Percentiles rank a stretch among this genome's conserved stretches.
Evolutionary conservation across 2,113 vertebrate genomes (phyloP).

Genomic region (Plecturocebus donacophilus): DNA sequence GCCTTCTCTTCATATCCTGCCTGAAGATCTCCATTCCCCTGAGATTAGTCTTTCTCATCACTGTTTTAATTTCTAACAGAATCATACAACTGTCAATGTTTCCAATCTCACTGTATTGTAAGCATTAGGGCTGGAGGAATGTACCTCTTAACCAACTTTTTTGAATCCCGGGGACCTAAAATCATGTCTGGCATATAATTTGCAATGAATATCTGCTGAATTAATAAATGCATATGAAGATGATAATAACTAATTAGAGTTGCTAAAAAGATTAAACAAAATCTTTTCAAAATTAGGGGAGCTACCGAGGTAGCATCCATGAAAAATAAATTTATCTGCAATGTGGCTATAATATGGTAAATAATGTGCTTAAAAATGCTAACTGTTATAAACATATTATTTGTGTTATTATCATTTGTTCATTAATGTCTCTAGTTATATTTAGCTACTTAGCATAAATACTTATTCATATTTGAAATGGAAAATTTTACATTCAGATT

Average conservation of each 20-base stretch:
- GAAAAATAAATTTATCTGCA: neutral
- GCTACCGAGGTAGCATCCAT: neutral
- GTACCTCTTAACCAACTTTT: neutral
- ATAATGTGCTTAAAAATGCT: neutral
- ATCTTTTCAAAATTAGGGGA: neutral
- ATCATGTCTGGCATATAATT: neutral
- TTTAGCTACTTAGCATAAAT: neutral
- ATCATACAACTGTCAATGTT: neutral
- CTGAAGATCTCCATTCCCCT: neutral
- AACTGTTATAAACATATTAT: neutral
- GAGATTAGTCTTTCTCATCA: neutral
- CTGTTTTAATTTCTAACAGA: neutral
- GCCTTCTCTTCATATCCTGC: neutral
- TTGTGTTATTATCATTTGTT: neutral
- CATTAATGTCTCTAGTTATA: neutral
- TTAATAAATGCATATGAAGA: conserved; percentile 18
- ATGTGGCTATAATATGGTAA: neutral
- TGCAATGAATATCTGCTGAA: neutral
- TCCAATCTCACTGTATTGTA: neutral
- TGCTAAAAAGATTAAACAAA: neutral
- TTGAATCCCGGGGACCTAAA: neutral
- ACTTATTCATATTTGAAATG: neutral
- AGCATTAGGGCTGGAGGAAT: neutral
- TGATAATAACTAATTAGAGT: neutral
- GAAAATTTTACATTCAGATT: neutral